Percentiles rank a stretch among this genome's conserved stretches.
Evolutionary conservation across 37 sponge, comb jelly and placozoan species (phyloP).

Genomic region (Spongia lamella): DNA sequence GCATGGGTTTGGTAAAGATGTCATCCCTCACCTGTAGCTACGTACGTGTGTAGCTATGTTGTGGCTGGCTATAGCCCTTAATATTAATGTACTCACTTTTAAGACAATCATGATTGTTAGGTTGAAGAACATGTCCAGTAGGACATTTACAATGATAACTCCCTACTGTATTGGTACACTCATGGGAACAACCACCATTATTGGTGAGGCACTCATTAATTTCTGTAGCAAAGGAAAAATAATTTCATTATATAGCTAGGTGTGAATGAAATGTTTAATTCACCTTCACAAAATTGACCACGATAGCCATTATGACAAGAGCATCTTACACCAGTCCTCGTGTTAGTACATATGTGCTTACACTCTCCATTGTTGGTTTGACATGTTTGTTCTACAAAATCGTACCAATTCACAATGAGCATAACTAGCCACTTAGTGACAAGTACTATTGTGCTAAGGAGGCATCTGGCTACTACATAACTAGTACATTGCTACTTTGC

Average conservation of each 20-base stretch:
- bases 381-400: neutral
- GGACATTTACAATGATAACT: constrained; percentile 53
- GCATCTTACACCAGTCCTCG: neutral
- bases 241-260: neutral
- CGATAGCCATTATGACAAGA: constrained; percentile 25
- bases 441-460: too few relatives aligned
- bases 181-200: constrained; percentile 60
- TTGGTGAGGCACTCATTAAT: constrained; percentile 67
- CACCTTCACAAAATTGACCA: constrained; percentile 8
- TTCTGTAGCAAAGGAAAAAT: constrained; percentile 17
- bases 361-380: constrained; percentile 24
- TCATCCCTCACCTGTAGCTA: too few relatives aligned
- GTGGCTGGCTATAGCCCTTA: too few relatives aligned
- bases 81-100: neutral
- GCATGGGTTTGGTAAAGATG: too few relatives aligned
- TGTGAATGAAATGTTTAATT: too few relatives aligned
- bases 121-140: constrained; percentile 26
- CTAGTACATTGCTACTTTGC: neutral
- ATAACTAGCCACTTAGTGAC: too few relatives aligned
- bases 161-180: constrained; percentile 69
- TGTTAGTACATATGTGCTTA: constrained; percentile 17
- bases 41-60: too few relatives aligned
- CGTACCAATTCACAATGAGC: too few relatives aligned
- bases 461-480: too few relatives aligned
- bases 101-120: constrained; percentile 17